Conservation (phyloP, 2,888 invertebrate genomes). For the Rhagonycha lutea region DNA sequence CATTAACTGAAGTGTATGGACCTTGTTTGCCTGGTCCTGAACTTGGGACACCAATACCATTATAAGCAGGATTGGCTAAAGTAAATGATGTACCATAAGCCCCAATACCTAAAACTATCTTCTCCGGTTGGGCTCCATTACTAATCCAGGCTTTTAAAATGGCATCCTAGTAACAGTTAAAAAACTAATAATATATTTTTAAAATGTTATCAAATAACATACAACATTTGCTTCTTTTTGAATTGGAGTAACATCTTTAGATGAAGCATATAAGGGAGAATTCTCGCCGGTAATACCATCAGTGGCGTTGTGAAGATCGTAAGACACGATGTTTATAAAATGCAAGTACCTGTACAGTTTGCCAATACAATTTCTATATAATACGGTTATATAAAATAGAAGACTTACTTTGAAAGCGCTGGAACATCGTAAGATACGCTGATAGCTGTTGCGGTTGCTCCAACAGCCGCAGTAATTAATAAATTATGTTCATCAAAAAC, state of each 20-base stretch:
- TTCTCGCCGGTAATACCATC: constrained; percentile 68
- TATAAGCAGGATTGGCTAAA: constrained; percentile 54
- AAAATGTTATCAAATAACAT: neutral
- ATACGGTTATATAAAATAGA: neutral
- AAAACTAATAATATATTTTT: neutral
- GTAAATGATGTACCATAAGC: constrained; percentile 73
- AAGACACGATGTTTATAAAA: constrained; percentile 73
- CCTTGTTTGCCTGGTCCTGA: constrained; percentile 65
- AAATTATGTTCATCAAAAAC: constrained; percentile 60
- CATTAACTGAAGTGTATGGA: constrained; percentile 64
- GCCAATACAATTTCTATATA: neutral
- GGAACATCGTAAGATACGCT: constrained; percentile 63
- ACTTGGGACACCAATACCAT: constrained; percentile 61
- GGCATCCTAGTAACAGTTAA: constrained; percentile 48
- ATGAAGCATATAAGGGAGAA: constrained; percentile 64
- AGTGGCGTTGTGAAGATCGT: constrained; percentile 74
- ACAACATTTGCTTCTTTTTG: too few relatives aligned
- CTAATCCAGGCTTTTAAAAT: constrained; percentile 60
- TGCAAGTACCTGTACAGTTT: constrained; percentile 61
- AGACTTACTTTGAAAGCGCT: constrained; percentile 56
- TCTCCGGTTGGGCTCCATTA: constrained; percentile 63
- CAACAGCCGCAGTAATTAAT: constrained; percentile 64
- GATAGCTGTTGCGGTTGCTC: constrained; percentile 56
- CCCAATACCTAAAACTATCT: constrained; percentile 71
- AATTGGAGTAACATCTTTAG: constrained; percentile 51